phyloP scores from a whole-genome alignment of 1,140 invertebrate genomes.

The Spodoptera frugiperda region DNA sequence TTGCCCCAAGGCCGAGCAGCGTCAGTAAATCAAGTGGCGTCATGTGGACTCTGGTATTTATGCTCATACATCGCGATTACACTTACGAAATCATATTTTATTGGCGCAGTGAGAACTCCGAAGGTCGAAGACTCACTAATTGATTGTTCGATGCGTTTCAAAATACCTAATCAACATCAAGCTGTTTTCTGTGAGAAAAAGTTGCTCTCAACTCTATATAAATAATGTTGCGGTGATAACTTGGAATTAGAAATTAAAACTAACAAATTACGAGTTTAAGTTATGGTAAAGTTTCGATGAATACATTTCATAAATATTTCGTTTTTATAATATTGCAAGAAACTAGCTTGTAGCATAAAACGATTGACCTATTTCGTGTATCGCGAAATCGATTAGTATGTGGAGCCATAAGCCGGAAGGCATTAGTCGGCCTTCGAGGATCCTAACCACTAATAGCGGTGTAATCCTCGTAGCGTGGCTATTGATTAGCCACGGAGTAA shows the following conservation, averaged over 20 bases:
- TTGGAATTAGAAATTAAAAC: not conserved
- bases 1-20: conserved; percentile 19
- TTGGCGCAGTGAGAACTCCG: conserved; percentile 41
- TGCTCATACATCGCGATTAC: conserved; percentile 61
- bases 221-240: not conserved
- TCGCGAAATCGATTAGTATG: conserved; percentile 41
- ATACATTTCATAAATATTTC: not conserved
- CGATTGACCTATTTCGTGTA: conserved; percentile 22
- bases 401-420: conserved; percentile 42
- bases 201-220: conserved; percentile 2
- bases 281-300: not conserved
- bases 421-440: conserved; percentile 25
- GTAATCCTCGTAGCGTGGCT: conserved; percentile 27
- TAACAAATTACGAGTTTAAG: too few species aligned
- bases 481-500: conserved; percentile 41
- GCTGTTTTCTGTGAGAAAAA: conserved; percentile 22
- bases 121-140: conserved; percentile 29
- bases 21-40: conserved; percentile 62
- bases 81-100: conserved; percentile 64
- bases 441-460: conserved; percentile 12
- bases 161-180: conserved; percentile 6
- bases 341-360: not conserved
- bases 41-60: conserved; percentile 60
- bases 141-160: conserved; percentile 42
- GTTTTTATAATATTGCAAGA: not conserved